These are phyloP conservation scores for Scolopax bukidnonensis DNA, from an alignment of 2,797 vertebrate species.

Conservation along the genomic window DNA sequence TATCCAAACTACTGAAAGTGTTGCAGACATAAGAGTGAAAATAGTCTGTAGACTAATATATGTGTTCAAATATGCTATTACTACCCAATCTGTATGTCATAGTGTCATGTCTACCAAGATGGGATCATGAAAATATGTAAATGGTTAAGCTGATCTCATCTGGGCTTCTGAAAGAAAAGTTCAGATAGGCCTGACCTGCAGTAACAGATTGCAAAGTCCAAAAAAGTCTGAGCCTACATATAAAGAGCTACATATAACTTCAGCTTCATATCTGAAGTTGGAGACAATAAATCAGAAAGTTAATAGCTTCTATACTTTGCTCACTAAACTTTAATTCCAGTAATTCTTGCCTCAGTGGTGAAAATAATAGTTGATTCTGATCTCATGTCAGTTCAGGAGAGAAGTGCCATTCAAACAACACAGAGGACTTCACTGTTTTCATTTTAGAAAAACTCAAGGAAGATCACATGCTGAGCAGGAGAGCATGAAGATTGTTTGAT, in stretches of 20 bases:
- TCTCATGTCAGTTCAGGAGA: not conserved
- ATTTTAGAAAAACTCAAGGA: conserved; percentile 12
- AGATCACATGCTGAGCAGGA: not conserved
- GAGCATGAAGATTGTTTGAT: conserved; percentile 31
- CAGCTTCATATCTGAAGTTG: not conserved
- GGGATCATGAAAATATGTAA: not conserved
- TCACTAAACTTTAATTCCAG: not conserved
- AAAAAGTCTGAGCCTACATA: not conserved
- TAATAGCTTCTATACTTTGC: not conserved
- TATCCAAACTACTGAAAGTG: not conserved
- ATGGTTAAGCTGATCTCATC: not conserved
- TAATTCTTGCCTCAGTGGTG: not conserved
- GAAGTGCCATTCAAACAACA: not conserved
- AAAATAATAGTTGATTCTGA: not conserved
- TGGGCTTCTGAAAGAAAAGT: not conserved
- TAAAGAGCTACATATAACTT: not conserved
- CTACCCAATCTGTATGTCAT: not conserved
- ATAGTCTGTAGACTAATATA: not conserved
- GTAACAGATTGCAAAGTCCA: not conserved
- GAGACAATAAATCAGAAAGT: not conserved
- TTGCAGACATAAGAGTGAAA: not conserved
- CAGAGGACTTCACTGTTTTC: conserved; percentile 5
- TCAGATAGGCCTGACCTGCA: not conserved
- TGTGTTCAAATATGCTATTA: not conserved
- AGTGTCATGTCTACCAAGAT: not conserved